Evolutionary conservation across 1,140 invertebrate genomes (phyloP).

Genomic region (Olivierus martensii): DNA sequence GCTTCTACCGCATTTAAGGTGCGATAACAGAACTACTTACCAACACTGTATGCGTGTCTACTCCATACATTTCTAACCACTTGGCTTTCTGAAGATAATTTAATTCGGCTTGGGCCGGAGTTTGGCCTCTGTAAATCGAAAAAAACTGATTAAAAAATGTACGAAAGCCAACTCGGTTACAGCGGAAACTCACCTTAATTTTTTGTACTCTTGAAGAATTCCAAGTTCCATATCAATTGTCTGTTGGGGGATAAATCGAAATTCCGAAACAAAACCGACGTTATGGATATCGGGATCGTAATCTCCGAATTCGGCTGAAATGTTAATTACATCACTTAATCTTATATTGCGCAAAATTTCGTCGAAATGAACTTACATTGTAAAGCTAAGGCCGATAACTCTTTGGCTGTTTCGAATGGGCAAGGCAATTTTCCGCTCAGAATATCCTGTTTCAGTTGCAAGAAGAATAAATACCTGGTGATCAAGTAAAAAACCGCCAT

Average conservation of each 20-base stretch:
- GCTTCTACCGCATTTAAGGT: too few relatives aligned
- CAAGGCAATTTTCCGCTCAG: conserved; percentile 77
- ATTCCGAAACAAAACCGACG: conserved; percentile 89
- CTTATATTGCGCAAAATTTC: too few relatives aligned
- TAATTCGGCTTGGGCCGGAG: conserved; percentile 44
- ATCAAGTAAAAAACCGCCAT: too few relatives aligned
- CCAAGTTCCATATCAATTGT: conserved; percentile 74
- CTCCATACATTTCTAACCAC: conserved; percentile 70
- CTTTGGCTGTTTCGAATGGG: conserved; percentile 72
- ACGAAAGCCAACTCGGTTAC: too few relatives aligned
- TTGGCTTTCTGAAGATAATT: conserved; percentile 65
- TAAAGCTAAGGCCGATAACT: conserved; percentile 81
- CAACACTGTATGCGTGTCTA: conserved; percentile 62
- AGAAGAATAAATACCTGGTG: conserved; percentile 89
- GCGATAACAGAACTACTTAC: too few relatives aligned
- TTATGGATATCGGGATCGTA: conserved; percentile 81
- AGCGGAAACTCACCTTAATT: conserved; percentile 35
- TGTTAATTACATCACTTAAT: too few relatives aligned
- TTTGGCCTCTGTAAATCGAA: conserved; percentile 43
- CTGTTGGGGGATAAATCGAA: conserved; percentile 86
- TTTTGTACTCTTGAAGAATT: conserved; percentile 79
- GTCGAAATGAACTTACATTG: conserved; percentile 68
- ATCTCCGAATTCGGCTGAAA: conserved; percentile 88
- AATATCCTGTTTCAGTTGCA: conserved; percentile 91
- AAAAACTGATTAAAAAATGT: background rate